Evolutionary conservation across 2,888 invertebrate genomes (phyloP).

Genomic region (Amiota minor): DNA sequence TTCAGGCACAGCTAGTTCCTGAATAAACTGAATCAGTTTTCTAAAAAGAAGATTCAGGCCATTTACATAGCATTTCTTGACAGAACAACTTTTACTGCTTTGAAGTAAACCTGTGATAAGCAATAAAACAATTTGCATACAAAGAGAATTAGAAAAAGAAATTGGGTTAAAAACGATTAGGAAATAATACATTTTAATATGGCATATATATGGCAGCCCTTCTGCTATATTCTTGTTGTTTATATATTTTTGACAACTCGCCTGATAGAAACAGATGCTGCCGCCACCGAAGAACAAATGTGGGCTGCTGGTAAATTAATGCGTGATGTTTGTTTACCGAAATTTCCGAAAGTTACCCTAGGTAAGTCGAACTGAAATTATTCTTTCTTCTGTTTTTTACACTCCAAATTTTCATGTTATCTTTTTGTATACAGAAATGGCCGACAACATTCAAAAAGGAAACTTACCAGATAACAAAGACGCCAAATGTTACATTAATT

Average conservation of each 20-base stretch:
- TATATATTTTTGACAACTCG: too few species aligned
- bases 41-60: neutral
- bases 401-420: conserved; percentile 2
- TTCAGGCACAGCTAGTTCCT: too few species aligned
- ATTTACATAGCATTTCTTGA: neutral
- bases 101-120: too few species aligned
- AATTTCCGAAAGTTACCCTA: conserved; percentile 73
- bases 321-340: conserved; percentile 79
- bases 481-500: conserved; percentile 76
- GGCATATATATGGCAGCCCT: too few species aligned
- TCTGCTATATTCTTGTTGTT: too few species aligned
- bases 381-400: conserved; percentile 16
- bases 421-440: conserved; percentile 51
- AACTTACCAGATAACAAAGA: conserved; percentile 67
- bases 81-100: neutral
- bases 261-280: neutral
- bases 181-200: too few species aligned
- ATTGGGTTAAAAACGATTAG: too few species aligned
- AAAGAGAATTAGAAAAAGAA: too few species aligned
- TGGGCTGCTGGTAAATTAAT: conserved; percentile 78
- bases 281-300: conserved; percentile 77
- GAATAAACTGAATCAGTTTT: too few species aligned
- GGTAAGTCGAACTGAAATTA: neutral
- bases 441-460: conserved; percentile 64
- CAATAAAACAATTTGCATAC: too few species aligned